Evolutionary conservation across 2,888 invertebrate genomes (phyloP), one percentile per base, ranked within the genome.

Genomic region (Diplolepis rosae): DNA sequence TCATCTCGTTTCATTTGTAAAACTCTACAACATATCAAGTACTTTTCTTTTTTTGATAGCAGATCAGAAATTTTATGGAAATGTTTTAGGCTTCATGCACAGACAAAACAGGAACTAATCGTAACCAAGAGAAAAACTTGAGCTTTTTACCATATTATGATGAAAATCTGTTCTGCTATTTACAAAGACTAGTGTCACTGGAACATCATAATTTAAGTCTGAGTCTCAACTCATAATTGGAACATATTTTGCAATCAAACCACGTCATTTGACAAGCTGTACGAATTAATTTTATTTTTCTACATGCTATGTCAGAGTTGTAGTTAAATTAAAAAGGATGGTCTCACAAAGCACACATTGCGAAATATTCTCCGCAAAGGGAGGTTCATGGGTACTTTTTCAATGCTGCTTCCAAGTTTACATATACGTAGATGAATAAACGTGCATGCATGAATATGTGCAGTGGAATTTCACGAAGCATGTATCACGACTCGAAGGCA

Each of bases 1-100:
- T 61, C 39, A 13, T 39, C 18, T 22, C 11, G 4, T 61, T 35
- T 27, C 24, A 61, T 61, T 61, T 61, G 39, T 61, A 24, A 35
- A 39, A 42, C 27, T 61, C 61, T 24, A 39, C 24, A 35, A 27
- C 39, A 42, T 61, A 61, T 61, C 61, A 61, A 61, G 32, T 39
- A n/a, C 39, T 39, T 52, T 71, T 68, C 30, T 66, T 68, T 68
- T 50, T 48, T 70, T 61, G 66, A 70, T 74, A 71, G 69, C 70
- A 69, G 71, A 74, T 74, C 71, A 70, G 70, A 65, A 72, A 72
- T 72, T 71, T 71, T 69, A 71, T 67, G 22, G 61, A 66, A 48
- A 48, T 51, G 52, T 3, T 9, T 9, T 22, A 3, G 3, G 45
- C 7, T 48, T 22, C 45, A 7, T 48, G n/a, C n/a, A n/a, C n/a